A percentile compares a stretch with the other conserved stretches of the same genome.
Conservation (phyloP, 2,113 vertebrate genomes). For the Microcebus tavaratra region DNA sequence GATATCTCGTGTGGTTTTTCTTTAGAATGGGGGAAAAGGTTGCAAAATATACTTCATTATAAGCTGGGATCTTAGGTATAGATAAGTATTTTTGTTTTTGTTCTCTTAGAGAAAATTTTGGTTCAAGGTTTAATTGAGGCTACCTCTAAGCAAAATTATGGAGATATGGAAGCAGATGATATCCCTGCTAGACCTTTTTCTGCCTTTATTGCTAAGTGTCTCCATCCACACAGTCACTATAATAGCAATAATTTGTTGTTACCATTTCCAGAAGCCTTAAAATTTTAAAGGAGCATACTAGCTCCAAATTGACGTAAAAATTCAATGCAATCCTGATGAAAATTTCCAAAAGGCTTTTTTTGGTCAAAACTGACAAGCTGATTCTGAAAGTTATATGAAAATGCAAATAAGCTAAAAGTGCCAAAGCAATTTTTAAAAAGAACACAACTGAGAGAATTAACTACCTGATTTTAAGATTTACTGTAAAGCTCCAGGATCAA, state of each 20-base stretch:
- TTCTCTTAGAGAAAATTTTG: conserved; percentile 19
- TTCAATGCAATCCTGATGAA: neutral
- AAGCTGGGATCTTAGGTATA: neutral
- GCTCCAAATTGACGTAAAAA: neutral
- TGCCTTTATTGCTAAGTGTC: neutral
- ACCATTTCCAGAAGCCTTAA: conserved; percentile 24
- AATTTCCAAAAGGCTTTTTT: neutral
- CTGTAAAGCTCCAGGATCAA: neutral
- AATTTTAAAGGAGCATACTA: neutral
- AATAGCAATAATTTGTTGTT: neutral
- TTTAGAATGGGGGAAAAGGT: neutral
- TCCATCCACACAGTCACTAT: neutral
- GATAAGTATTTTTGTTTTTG: neutral
- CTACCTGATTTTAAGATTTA: conserved; percentile 26
- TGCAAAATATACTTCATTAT: conserved; percentile 19
- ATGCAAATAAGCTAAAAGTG: conserved; percentile 4
- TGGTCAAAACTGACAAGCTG: conserved; percentile 21
- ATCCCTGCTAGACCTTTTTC: neutral
- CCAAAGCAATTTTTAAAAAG: conserved; percentile 31
- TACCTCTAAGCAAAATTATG: neutral
- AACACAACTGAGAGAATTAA: conserved; percentile 18
- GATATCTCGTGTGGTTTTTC: conserved; percentile 50
- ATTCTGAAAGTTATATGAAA: conserved; percentile 39
- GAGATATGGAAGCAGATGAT: neutral
- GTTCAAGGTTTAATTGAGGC: neutral